A percentile compares a stretch with the other conserved stretches of the same genome.
Evolutionary conservation across 2,888 invertebrate genomes (phyloP).

Genomic region (Litoditis marina): DNA sequence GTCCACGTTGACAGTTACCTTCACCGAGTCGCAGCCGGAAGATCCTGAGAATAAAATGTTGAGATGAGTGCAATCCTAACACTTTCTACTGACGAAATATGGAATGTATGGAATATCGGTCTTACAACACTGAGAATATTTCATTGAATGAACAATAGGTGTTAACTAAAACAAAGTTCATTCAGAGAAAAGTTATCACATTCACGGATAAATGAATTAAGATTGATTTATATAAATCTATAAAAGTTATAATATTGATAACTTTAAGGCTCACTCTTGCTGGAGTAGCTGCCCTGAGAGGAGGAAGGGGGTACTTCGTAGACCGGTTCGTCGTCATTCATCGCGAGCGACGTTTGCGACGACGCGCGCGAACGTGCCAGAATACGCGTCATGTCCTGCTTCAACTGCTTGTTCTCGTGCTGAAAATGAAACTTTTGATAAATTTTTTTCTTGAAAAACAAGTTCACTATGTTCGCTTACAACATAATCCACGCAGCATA

Average conservation of each 20-base stretch:
- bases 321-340: conserved; percentile 42
- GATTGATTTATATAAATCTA: too few relatives aligned
- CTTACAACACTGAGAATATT: too few relatives aligned
- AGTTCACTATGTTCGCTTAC: neutral
- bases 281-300: conserved; percentile 10
- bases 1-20: conserved; percentile 47
- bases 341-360: conserved; percentile 53
- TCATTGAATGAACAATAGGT: too few relatives aligned
- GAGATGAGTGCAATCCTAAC: too few relatives aligned
- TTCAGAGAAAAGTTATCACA: too few relatives aligned
- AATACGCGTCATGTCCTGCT: conserved; percentile 85
- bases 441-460: neutral
- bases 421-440: conserved; percentile 64
- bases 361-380: conserved; percentile 64
- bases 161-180: too few relatives aligned
- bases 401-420: conserved; percentile 92
- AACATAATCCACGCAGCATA: too few relatives aligned
- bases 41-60: conserved; percentile 20
- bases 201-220: too few relatives aligned
- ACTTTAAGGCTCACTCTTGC: conserved; percentile 19
- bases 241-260: too few relatives aligned
- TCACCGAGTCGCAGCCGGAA: conserved; percentile 41
- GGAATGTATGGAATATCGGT: too few relatives aligned
- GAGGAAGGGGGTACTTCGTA: conserved; percentile 44
- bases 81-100: too few relatives aligned